Evolutionary conservation across 2,888 invertebrate genomes (phyloP), one percentile per base, ranked within the genome.

Genomic region (Rhingia rostrata): DNA sequence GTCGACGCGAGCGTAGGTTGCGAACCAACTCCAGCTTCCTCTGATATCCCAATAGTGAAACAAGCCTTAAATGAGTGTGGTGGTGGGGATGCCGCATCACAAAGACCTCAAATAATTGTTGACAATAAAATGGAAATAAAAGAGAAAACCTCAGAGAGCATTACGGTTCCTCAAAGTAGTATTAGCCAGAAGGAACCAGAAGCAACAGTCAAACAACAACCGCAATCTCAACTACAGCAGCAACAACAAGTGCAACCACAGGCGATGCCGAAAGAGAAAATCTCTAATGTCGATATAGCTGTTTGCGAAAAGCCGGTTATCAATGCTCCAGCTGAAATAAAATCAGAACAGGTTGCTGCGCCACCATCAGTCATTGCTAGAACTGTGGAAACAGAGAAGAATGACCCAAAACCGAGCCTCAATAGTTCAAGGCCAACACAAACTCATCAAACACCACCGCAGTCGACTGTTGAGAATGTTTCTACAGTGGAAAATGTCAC

Each of bases 11-110:
- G 41, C 9, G 6, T n/a, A 7, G 4, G 43, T 22, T 22, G 43
- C 14, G 89, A 90, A 75, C 88, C 92, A 90, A 69, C 90, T 91
- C n/a, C 92, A 7, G 9, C 91, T 86, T 92, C 91, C 2, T 7
- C 92, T 5, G 92, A 93, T 89, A 90, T 92, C 3, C 33, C 56
- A 43, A 66, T 39, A 33, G 51, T 33, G 14, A 66, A 74, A 1
- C 53, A 12, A 45, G 6, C 33, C 14, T 9, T 30, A 49, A 58
- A 30, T 37, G 72, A 90, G 88, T 33, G 90, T 92, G 63, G 22
- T 10, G 49, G 90, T 92, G 63, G 22, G 30, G 49, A 49, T 7
- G 49, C 75, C n/a, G 58, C 63, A 37, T 66, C 53, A 12, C 60
- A 49, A 43, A 74, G 80, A 56, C 84, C 84, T 0, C 80, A 80